Base-by-base conservation (phyloP, 2,113 vertebrate species). In the Callocephalon fimbriatum region DNA sequence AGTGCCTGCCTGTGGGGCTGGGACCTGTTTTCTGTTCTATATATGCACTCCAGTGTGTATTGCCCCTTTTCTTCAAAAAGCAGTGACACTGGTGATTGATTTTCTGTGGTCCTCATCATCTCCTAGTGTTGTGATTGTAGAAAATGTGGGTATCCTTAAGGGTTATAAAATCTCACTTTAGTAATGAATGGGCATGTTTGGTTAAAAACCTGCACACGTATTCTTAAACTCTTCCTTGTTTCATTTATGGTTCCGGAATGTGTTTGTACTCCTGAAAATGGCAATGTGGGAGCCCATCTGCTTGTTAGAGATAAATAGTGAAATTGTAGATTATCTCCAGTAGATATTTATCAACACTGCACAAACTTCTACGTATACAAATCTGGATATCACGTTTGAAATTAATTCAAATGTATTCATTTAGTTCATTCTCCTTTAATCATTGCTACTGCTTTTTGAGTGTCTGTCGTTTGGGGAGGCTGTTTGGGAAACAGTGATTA, bases 251-350 rank as follows among this genome's bases (percentile, higher is more conserved):
- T 92, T 92, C 79, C 1, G 1, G 20, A n/a, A 38, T 89, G 20
- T 76, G 70, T 93, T 96, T 92, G 31, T 82, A 9, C 38, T 94
- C 45, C 45, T 80, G 85, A 67, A 94, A 94, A 88, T 73, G 71
- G 78, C 88, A 93, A 10, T 40, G 42, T 71, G 19, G 85, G 80
- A 92, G 42, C 74, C 96, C 95, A 95, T 97, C 95, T 97, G 95
- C 79, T 96, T 94, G 74, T 88, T 93, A 92, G 67, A 42, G 74
- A 48, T 94, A 95, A 96, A 92, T 5, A 93, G 51, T 45, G 67
- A 93, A 94, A 82, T 65, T 61, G 44, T 85, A 66, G 53, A 50
- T 91, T 75, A 93, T 96, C 40, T 90, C 37, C 37, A 80, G 81
- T 67, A 66, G 81, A 78, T 94, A 72, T 94, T 97, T 96, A 21